Conservation (phyloP, 37 sponge, comb jelly and placozoan genomes). For the Ianthella basta region DNA sequence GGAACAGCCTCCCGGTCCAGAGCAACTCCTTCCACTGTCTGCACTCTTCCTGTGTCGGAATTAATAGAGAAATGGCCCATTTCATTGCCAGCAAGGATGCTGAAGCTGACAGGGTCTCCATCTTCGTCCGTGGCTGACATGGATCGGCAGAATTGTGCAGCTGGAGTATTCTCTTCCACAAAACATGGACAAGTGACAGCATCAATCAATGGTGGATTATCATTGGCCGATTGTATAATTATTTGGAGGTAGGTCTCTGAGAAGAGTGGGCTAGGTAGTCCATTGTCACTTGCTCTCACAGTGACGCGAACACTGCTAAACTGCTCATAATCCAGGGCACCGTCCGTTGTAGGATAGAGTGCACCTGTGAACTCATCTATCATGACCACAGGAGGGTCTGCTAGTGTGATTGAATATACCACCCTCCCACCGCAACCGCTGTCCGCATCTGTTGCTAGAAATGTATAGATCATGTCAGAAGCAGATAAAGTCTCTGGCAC, state of each 20-base stretch:
- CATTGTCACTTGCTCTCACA: constrained; percentile 57
- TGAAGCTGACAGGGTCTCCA: constrained; percentile 38
- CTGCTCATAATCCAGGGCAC: constrained; percentile 56
- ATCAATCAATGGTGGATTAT: constrained; percentile 58
- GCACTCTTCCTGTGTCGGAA: not conserved
- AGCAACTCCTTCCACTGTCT: not conserved
- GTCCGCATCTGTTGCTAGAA: constrained; percentile 65
- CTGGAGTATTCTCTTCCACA: constrained; percentile 38
- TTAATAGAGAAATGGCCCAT: constrained; percentile 62
- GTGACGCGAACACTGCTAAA: constrained; percentile 41
- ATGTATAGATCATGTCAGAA: constrained; percentile 44
- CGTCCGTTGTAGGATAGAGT: constrained; percentile 39
- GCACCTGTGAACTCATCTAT: constrained; percentile 65
- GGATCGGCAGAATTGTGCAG: not conserved
- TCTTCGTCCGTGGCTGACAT: constrained; percentile 10
- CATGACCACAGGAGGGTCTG: constrained; percentile 53
- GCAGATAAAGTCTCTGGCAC: constrained; percentile 25
- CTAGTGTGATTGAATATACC: constrained; percentile 43
- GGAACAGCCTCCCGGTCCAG: constrained; percentile 61
- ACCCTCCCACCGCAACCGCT: constrained; percentile 57
- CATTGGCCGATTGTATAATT: constrained; percentile 40
- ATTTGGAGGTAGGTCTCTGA: constrained; percentile 45
- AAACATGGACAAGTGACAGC: constrained; percentile 68
- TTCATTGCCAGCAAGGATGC: constrained; percentile 65
- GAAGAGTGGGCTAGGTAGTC: not conserved